Evolutionary conservation across 2,113 vertebrate genomes (phyloP).

Genomic region (Zosterops lateralis): DNA sequence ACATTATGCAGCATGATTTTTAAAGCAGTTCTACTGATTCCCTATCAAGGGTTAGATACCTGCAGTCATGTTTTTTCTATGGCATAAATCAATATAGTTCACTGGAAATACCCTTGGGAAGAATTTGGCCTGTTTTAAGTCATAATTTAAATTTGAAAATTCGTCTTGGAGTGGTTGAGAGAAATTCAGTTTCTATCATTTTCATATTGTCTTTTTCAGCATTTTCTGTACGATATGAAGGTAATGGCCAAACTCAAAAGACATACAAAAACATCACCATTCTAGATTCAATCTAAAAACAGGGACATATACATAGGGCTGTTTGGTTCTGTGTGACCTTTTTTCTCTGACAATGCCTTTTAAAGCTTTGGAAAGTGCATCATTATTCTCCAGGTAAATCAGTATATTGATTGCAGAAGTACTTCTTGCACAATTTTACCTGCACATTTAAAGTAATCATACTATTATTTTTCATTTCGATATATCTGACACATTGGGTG

Average conservation of each 20-base stretch:
- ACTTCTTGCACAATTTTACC: background rate
- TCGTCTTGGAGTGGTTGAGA: background rate
- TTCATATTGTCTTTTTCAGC: background rate
- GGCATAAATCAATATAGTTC: background rate
- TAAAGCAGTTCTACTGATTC: background rate
- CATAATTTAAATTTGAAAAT: background rate
- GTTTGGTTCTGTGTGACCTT: background rate
- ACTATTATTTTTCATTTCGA: background rate
- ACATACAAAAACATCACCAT: background rate
- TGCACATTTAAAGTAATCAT: background rate
- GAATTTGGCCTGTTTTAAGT: background rate
- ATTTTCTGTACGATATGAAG: background rate
- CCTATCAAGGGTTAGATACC: background rate
- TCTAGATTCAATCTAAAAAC: background rate
- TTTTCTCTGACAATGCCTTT: background rate
- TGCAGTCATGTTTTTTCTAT: background rate
- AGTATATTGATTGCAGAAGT: background rate
- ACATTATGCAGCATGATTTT: background rate
- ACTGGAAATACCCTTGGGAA: background rate
- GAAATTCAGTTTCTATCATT: background rate
- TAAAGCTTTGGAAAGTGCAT: background rate
- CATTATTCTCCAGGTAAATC: background rate
- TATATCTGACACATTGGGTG: background rate
- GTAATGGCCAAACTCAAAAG: background rate
- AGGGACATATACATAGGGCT: fast-evolving